Evolutionary conservation across 2,797 vertebrate species (phyloP).

Genomic region (Lithobates sylvaticus): DNA sequence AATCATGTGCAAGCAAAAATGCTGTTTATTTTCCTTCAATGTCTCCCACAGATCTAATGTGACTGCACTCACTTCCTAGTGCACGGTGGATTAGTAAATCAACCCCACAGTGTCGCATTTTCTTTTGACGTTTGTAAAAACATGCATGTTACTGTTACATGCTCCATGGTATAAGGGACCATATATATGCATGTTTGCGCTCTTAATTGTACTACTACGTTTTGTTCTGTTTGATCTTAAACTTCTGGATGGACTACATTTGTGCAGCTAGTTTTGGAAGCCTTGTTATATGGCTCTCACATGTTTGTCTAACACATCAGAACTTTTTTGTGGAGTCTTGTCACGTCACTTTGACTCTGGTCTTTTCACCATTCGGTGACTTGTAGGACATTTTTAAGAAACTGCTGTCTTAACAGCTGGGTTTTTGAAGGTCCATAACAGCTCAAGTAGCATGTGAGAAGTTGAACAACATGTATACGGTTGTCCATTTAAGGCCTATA

Average conservation of each 20-base stretch:
- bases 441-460: neutral
- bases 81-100: too few relatives aligned
- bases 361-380: neutral
- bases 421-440: neutral
- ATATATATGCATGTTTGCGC: neutral
- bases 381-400: neutral
- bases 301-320: neutral
- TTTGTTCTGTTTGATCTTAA: neutral
- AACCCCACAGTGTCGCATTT: neutral
- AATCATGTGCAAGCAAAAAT: too few relatives aligned
- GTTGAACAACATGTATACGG: neutral
- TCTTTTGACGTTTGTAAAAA: neutral
- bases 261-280: neutral
- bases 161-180: neutral
- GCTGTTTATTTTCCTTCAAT: too few relatives aligned
- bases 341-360: too few relatives aligned
- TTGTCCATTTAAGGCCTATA: neutral
- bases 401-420: neutral
- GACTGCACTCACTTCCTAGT: too few relatives aligned
- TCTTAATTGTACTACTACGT: neutral
- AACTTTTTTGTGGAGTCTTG: neutral
- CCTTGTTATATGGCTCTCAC: neutral
- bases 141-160: neutral
- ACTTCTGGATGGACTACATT: neutral
- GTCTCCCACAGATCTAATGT: too few relatives aligned